Evolutionary conservation across 2,888 invertebrate genomes (phyloP), one percentile per base, ranked within the genome.

Genomic region (Drosophila demipolita): DNA sequence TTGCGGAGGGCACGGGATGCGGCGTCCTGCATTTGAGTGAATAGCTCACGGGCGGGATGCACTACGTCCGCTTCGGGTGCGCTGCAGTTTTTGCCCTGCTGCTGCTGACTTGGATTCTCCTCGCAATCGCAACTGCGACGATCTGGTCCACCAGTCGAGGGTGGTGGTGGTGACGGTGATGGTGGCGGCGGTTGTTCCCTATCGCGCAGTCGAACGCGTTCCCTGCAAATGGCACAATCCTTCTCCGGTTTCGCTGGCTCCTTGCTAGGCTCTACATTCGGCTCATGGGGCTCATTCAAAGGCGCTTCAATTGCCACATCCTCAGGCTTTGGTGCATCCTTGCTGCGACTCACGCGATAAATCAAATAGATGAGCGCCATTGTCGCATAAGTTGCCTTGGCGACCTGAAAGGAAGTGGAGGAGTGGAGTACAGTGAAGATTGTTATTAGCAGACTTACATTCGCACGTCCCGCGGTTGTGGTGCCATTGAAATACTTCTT

Each of bases 321-420:
- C 26, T 57, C 32, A 9, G 70, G 32, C 29, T 61, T n/a, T 15
- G 55, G 11, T 2, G 2, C 8, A 1, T 50, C 20, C 29, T 36
- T 57, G 12, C 80, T 58, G 1, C 78, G 73, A 0, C 83, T 67
- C 52, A 83, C 66, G 0, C 89, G 75, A 58, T 88, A 90, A n/a
- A 88, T 20, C 26, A 91, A 8, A 62, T 87, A 91, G 32, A 91
- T 48, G 8, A 83, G 50, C 1, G 90, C 91, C 48, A 91, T 35
- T 1, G 91, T 81, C 11, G 81, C 91, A 53, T 88, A 91, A 0
- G 91, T 91, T 9, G 78, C 90, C 68, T 90, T 90, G 20, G 90
- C 89, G 2, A 90, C 89, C 90, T 90, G 32, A 2, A 45, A 12
- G 11, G 9, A 1, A 32, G 4, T 20, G 3, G 4, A 20, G 20